Percentiles rank a stretch among this genome's conserved stretches.
These are phyloP conservation scores for Caretta caretta DNA, from an alignment of 2,113 vertebrate species.

Conservation along the genomic window DNA sequence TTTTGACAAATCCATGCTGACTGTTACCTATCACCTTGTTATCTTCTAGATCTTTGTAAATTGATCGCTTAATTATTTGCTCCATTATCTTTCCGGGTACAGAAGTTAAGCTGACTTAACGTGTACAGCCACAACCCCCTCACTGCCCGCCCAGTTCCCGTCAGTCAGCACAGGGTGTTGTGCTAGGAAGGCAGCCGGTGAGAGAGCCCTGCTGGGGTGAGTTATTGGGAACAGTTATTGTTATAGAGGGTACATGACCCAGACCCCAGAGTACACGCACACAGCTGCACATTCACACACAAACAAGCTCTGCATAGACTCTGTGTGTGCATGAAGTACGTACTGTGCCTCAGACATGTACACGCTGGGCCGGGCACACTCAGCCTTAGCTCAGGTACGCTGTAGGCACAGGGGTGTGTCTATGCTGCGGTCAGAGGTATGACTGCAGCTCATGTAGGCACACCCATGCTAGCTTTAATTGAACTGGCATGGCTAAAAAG, in stretches of 20 bases:
- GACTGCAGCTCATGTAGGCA: background rate
- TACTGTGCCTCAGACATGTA: background rate
- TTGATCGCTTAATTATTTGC: too few species aligned
- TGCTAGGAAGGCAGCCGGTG: constrained; percentile 5
- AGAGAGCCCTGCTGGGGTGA: background rate
- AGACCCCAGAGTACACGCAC: background rate
- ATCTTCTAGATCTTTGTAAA: too few species aligned
- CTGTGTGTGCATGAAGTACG: background rate
- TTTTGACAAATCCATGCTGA: too few species aligned
- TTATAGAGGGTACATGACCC: background rate
- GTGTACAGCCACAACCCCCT: too few species aligned
- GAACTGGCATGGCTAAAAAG: background rate
- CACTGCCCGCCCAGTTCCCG: background rate
- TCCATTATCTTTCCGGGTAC: too few species aligned
- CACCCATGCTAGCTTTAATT: background rate
- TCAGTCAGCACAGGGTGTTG: background rate
- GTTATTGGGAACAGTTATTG: background rate
- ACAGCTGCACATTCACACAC: background rate
- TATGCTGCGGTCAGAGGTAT: background rate
- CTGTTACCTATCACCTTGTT: too few species aligned
- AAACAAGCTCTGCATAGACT: too few species aligned
- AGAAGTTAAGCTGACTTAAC: too few species aligned
- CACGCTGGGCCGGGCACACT: background rate
- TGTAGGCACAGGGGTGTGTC: background rate
- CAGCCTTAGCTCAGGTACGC: background rate